Percentiles rank a stretch among this genome's conserved stretches.
Evolutionary conservation across 2,113 vertebrate species (phyloP).

Genomic region (Corydoras maculifer): DNA sequence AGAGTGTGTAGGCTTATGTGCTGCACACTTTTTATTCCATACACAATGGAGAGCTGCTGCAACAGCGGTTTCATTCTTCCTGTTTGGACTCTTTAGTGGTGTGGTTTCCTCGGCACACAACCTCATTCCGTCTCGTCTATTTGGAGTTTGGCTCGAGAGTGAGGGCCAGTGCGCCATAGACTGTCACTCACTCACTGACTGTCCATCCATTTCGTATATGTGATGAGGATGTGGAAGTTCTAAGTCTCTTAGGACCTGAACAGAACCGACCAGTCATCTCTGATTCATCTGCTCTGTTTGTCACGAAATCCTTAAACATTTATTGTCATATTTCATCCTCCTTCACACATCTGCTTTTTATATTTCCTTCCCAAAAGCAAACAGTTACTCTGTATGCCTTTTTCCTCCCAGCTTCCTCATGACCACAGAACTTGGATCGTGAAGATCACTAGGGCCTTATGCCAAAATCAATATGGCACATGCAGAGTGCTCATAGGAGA

Average conservation of each 20-base stretch:
- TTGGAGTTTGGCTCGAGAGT: slow-evolving; percentile 52
- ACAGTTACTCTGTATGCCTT: neutral
- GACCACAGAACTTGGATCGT: slow-evolving; percentile 30
- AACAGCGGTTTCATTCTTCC: slow-evolving; percentile 44
- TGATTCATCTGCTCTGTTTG: neutral
- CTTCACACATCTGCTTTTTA: slow-evolving; percentile 24
- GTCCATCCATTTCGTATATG: slow-evolving; percentile 12
- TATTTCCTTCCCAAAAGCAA: slow-evolving; percentile 4
- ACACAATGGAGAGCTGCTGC: slow-evolving; percentile 33
- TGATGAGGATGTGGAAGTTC: slow-evolving; percentile 13
- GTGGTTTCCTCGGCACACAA: slow-evolving; percentile 56
- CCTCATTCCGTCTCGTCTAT: slow-evolving; percentile 57
- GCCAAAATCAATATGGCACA: slow-evolving; percentile 49
- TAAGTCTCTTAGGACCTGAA: slow-evolving; percentile 14
- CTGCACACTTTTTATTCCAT: neutral
- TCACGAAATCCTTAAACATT: neutral
- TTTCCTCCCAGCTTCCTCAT: slow-evolving; percentile 22
- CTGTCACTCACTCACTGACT: slow-evolving; percentile 34
- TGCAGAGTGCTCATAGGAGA: slow-evolving; percentile 44
- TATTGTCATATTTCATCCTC: neutral
- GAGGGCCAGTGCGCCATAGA: slow-evolving; percentile 43
- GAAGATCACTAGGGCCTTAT: slow-evolving; percentile 32
- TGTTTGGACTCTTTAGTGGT: slow-evolving; percentile 51
- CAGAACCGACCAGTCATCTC: neutral
- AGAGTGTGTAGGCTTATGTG: neutral